Base-by-base conservation (phyloP, 1,140 invertebrate species). In the Scaptomyza hsui region DNA sequence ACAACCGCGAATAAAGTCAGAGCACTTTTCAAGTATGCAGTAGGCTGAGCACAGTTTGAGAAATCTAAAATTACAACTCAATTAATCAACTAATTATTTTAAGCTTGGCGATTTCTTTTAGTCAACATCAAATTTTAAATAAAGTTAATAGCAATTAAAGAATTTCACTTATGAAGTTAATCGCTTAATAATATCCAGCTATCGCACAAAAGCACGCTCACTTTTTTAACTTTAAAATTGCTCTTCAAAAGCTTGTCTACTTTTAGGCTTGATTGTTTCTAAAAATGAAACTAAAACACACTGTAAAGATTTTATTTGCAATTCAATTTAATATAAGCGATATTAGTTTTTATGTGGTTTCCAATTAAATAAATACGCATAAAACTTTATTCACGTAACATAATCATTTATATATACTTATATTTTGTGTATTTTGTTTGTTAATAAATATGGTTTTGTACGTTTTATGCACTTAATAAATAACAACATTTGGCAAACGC, bases 361-460 rank as follows among this genome's bases (percentile, higher is more conserved):
- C 37, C 51, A 45, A 26, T 56, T 56, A 47, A 65, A 72, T 78
- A 78, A 57, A 78, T 78, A 68, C 47, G 39, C 24, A 71, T 65
- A 51, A 52, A 72, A 60, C 69, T 85, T 83, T 85, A 76, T 83
- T 85, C 52, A 85, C 32, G 59, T 69, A 78, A 69, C 49, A 72
- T 60, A 61, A 62, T 41, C 64, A 63, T 60, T 53, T 78, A 52
- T 70, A 73, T 72, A 47, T 57, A 15, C 39, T 13, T 61, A n/a
- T 63, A 21, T 74, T 19, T 51, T 41, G 12, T 63, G 24, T 44
- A 18, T 44, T 37, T 60, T 18, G 26, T 51, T 64, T 77, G 7
- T 78, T 29, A 73, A 68, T 78, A 73, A 78, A 70, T 62, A 62
- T 68, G 64, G 16, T 37, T 37, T 37, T 47, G 61, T 64, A 35